Base-by-base conservation (phyloP, 1,140 invertebrate species). In the Musca domestica region DNA sequence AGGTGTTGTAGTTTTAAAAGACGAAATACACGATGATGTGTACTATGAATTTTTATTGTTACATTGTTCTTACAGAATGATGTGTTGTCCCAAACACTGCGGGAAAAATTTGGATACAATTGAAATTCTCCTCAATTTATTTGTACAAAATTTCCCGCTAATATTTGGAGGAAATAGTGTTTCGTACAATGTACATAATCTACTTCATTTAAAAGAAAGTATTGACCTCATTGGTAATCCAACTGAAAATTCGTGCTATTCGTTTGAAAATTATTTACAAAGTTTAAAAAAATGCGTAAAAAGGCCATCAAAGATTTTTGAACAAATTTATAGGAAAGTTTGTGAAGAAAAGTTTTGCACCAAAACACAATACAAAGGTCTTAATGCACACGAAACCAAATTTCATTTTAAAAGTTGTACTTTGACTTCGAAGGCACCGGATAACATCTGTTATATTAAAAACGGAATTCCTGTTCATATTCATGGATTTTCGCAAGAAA, bases 241-340 rank as follows among this genome's bases (percentile, higher is more conserved):
- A 63, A 30, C 23, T 17, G 15, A 64, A 3, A 17, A 17, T 15
- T 68, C 67, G 14, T 61, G n/a, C 6, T 68, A 63, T 49, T 22
- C 41, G n/a, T 68, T 68, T 68, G 67, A 68, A 68, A 68, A 63
- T 47, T 63, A 63, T 49, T 68, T 68, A 20, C 67, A 68, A 49
- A 48, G 14, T 23, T 22, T 63, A 30, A 67, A 67, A 66, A 66
- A 30, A 23, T 49, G 48, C n/a, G 52, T 67, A 15, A 48, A 23
- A 52, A 56, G 63, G 23, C 56, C 67, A 34, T 20, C 41, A 25
- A 48, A 68, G 63, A 68, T 68, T 47, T 17, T 68, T 3, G 5
- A 61, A 51, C 67, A 68, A 64, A 68, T 68, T 46, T 17, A 51
- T 64, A 68, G 25, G 19, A 61, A 52, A 49, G 25, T 68, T 5